Evolutionary conservation across 2,797 vertebrate species (phyloP).

Genomic region (Sebastiscus tertius): DNA sequence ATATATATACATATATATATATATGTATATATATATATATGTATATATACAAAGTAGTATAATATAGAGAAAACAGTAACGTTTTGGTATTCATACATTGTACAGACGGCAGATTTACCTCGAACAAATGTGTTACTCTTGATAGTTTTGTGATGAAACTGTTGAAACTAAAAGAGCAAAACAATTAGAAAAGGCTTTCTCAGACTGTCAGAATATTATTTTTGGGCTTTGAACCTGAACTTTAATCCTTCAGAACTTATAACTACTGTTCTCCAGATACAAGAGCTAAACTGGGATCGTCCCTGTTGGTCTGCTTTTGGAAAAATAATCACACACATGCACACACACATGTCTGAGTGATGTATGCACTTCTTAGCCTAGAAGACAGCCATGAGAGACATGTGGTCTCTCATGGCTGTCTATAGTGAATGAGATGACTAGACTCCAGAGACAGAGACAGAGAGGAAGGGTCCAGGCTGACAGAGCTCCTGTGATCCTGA

Average conservation of each 20-base stretch:
- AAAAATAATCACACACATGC: background rate
- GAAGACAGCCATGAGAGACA: background rate
- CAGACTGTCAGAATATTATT: constrained; percentile 7
- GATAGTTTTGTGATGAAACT: background rate
- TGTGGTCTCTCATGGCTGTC: constrained; percentile 35
- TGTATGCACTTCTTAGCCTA: background rate
- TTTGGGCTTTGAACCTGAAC: background rate
- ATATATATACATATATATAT: too few relatives aligned
- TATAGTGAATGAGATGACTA: constrained; percentile 29
- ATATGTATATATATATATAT: too few relatives aligned
- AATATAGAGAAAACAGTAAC: background rate
- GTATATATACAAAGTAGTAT: too few relatives aligned
- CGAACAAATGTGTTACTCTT: background rate
- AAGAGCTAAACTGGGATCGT: constrained; percentile 16
- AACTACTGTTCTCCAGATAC: constrained; percentile 12
- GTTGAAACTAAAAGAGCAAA: background rate
- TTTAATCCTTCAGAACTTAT: background rate
- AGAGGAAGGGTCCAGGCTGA: constrained; percentile 48
- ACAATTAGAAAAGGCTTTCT: background rate
- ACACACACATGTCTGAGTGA: background rate
- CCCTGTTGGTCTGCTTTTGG: constrained; percentile 1
- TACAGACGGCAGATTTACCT: background rate
- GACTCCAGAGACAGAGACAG: constrained; percentile 12
- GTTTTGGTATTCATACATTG: background rate
- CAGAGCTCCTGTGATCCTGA: constrained; percentile 68